Evolutionary conservation across 1,140 invertebrate genomes (phyloP), one percentile per base, ranked within the genome.

Genomic region (Dufourea novaeangliae): DNA sequence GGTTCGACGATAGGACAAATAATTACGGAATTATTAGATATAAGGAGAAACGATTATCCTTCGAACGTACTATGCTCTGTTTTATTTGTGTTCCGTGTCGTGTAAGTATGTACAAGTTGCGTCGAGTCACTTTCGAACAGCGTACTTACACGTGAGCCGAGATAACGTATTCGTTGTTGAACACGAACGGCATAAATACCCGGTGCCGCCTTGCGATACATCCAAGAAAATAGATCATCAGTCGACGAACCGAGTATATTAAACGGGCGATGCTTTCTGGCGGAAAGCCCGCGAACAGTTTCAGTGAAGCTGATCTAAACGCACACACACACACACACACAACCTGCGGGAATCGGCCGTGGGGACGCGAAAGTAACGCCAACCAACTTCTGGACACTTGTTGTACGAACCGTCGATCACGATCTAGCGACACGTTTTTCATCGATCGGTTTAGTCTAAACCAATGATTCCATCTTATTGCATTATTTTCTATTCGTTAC

Each of bases 221-320:
- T 12, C 11, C 39, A 29, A 52, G n/a, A 41, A 69, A 59, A 61
- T 32, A 50, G n/a, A 32, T 32, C 20, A 32, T 22, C 37, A 41
- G 37, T 57, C 57, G 57, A 44, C 27, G 29, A 57, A 67, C 37
- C 32, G 34, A 69, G n/a, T n/a, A 41, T 57, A 41, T 69, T 7
- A 29, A 61, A 37, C 12, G 22, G n/a, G n/a, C 41, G 62, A 59
- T 61, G 17, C 20, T 57, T 44, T 22, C 32, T 76, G 67, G 32
- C 32, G n/a, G 3, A 8, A 27, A 20, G 39, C 64, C 29, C 41
- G 32, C 37, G 34, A 66, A 25, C 34, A 41, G 50, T 72, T 72
- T 46, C 63, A 32, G 7, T 17, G 34, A 50, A 67, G 22, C 63
- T 0, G n/a, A 74, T 52, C 25, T 74, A 29, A 12, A 41, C 25